Evolutionary conservation across 2,888 invertebrate genomes (phyloP).

Genomic region (Oxyteleia sp.): DNA sequence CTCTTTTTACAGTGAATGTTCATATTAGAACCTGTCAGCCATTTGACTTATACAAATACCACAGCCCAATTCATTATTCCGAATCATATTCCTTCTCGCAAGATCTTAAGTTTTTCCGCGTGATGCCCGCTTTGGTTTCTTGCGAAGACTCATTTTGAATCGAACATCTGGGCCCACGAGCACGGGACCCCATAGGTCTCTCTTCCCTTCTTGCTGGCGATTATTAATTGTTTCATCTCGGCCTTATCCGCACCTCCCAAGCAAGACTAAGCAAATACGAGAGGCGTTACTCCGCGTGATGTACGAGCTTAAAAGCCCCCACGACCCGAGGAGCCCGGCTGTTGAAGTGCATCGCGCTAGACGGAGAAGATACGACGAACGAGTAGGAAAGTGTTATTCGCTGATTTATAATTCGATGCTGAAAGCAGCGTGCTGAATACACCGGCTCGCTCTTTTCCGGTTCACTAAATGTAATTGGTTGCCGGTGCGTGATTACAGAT

Average conservation of each 20-base stretch:
- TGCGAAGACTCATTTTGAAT: slow-evolving; percentile 40
- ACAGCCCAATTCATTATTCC: neutral
- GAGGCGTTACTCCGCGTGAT: slow-evolving; percentile 86
- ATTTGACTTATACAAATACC: neutral
- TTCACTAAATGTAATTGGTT: slow-evolving; percentile 86
- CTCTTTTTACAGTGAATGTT: too few species aligned
- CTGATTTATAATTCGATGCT: slow-evolving; percentile 85
- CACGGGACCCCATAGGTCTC: slow-evolving; percentile 63
- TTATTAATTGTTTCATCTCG: slow-evolving; percentile 87
- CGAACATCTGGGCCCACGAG: slow-evolving; percentile 73
- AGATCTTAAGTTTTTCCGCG: slow-evolving; percentile 2
- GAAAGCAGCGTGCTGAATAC: slow-evolving; percentile 78
- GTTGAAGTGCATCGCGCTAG: slow-evolving; percentile 55
- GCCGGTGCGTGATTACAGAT: slow-evolving; percentile 81
- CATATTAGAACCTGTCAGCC: too few species aligned
- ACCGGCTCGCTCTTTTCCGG: slow-evolving; percentile 84
- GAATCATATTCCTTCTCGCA: neutral
- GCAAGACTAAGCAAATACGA: slow-evolving; percentile 87
- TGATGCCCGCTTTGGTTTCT: neutral
- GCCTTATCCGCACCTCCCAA: slow-evolving; percentile 84
- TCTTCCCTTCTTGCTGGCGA: slow-evolving; percentile 74
- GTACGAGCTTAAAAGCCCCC: slow-evolving; percentile 86
- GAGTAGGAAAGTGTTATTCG: slow-evolving; percentile 79
- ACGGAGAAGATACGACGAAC: slow-evolving; percentile 58
- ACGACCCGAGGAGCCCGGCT: slow-evolving; percentile 77